These are phyloP conservation scores for Chloroceryle inda DNA, from an alignment of 2,797 vertebrate genomes.

Conservation along the genomic window DNA sequence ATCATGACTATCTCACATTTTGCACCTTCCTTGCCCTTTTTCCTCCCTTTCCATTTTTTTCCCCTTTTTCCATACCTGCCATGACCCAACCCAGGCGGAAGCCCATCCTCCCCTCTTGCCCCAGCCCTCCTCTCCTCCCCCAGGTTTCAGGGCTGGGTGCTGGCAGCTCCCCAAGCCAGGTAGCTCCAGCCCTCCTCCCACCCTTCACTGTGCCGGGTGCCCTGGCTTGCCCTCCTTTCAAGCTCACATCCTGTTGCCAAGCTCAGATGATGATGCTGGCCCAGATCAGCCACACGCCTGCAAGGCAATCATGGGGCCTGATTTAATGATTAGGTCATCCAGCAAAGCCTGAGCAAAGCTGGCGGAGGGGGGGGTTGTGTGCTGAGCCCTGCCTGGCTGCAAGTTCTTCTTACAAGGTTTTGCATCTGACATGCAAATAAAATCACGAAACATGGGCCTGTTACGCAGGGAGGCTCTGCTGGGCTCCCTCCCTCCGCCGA, in stretches of 20 bases:
- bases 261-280: background rate
- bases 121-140: background rate
- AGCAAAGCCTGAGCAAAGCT: background rate
- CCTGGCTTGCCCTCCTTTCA: background rate
- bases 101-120: background rate
- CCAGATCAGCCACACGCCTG: background rate
- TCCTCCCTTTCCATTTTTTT: background rate
- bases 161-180: background rate
- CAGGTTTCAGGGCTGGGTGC: slow-evolving; percentile 55
- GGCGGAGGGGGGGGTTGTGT: background rate
- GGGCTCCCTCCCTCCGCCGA: background rate
- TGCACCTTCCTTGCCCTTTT: background rate
- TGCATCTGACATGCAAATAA: background rate
- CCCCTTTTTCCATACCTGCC: background rate
- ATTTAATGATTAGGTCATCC: slow-evolving; percentile 18
- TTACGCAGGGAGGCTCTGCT: background rate
- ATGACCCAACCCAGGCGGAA: background rate
- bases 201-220: background rate
- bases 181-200: background rate
- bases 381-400: background rate
- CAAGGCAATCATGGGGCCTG: background rate
- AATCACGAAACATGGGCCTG: background rate
- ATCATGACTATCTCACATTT: background rate
- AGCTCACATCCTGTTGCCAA: slow-evolving; percentile 61
- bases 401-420: background rate